phyloP scores from a whole-genome alignment of 2,888 invertebrate species.

The Megamerina dolium region DNA sequence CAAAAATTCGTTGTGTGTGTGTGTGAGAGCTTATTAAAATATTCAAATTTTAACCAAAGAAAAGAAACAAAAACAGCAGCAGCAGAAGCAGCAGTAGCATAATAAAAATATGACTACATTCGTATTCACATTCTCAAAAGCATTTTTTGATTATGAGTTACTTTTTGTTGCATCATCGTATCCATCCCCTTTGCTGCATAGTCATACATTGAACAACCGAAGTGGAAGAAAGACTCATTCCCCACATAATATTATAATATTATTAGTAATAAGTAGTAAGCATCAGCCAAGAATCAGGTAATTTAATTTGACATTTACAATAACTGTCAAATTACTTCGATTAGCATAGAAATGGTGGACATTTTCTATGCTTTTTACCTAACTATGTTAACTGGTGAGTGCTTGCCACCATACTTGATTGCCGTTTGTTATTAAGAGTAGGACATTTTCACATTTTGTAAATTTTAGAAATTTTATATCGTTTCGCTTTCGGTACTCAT shows the following conservation, averaged over 20 bases:
- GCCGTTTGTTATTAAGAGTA: not conserved
- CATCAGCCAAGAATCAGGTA: constrained; percentile 8
- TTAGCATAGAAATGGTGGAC: constrained; percentile 35
- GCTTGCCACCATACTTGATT: too few species aligned
- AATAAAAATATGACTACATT: not conserved
- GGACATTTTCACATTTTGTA: too few species aligned
- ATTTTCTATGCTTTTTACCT: constrained; percentile 11
- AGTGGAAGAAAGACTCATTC: too few species aligned
- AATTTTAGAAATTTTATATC: not conserved
- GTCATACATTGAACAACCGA: too few species aligned
- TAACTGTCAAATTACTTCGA: constrained; percentile 35
- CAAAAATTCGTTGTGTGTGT: too few species aligned
- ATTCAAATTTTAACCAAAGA: constrained; percentile 17
- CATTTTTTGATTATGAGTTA: constrained; percentile 23
- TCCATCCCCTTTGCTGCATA: too few species aligned
- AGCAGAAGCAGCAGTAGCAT: too few species aligned
- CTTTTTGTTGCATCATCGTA: not conserved
- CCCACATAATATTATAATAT: too few species aligned
- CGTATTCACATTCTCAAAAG: constrained; percentile 14
- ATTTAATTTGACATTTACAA: constrained; percentile 25
- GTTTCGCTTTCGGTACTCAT: not conserved
- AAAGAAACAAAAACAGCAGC: too few species aligned
- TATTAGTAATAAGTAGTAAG: too few species aligned
- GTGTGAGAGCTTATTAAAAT: constrained; percentile 18
- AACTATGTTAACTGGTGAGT: not conserved